Percentiles rank a stretch among this genome's conserved stretches.
phyloP scores from a whole-genome alignment of 2,888 invertebrate species.

The Helicoverpa assulta region DNA sequence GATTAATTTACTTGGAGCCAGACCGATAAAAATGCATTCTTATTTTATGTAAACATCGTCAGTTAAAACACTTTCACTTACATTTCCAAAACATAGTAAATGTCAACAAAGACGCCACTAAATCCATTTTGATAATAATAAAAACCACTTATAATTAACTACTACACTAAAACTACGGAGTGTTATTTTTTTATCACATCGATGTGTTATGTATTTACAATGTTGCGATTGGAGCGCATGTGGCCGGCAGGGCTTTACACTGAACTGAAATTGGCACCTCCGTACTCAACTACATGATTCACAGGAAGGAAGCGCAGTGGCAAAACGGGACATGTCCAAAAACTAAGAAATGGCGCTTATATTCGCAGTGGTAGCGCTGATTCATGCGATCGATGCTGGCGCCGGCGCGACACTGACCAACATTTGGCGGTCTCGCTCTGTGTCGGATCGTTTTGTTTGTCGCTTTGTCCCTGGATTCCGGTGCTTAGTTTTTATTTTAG shows the following conservation, averaged over 20 bases:
- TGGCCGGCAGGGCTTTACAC: slow-evolving; percentile 74
- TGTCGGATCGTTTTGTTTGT: slow-evolving; percentile 59
- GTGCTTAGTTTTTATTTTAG: slow-evolving; percentile 57
- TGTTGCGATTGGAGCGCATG: slow-evolving; percentile 70
- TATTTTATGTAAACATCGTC: background rate
- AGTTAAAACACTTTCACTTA: slow-evolving; percentile 72
- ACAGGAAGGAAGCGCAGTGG: slow-evolving; percentile 83
- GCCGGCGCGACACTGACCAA: slow-evolving; percentile 82
- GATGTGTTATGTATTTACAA: slow-evolving; percentile 66
- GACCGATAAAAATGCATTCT: background rate
- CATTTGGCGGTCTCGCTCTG: slow-evolving; percentile 73
- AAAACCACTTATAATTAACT: slow-evolving; percentile 67
- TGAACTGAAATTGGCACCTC: slow-evolving; percentile 79
- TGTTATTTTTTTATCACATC: slow-evolving; percentile 61
- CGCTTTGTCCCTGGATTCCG: slow-evolving; percentile 49
- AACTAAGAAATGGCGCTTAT: slow-evolving; percentile 74
- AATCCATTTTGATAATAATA: slow-evolving; percentile 80
- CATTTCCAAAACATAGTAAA: slow-evolving; percentile 80
- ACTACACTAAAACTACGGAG: slow-evolving; percentile 62
- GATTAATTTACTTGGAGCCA: background rate
- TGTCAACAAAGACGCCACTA: slow-evolving; percentile 73
- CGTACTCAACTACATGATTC: slow-evolving; percentile 81
- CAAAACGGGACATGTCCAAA: slow-evolving; percentile 85
- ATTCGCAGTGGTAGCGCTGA: slow-evolving; percentile 72
- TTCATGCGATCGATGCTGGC: slow-evolving; percentile 83